Evolutionary conservation across 2,888 invertebrate species (phyloP).

Genomic region (Drosophila peninsularis): DNA sequence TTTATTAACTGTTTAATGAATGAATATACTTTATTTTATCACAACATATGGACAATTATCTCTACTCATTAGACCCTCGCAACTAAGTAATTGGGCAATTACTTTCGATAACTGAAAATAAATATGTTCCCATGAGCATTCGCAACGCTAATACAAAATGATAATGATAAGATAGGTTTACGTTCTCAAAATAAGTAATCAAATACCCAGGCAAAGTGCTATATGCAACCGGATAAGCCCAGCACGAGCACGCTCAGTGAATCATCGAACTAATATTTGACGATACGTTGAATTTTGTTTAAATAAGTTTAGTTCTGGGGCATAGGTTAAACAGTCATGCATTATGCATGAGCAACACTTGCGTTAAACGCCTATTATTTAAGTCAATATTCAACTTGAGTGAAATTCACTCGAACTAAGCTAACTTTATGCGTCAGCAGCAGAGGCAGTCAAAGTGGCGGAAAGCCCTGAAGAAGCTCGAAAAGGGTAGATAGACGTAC

Average conservation of each 20-base stretch:
- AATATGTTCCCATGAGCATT: neutral
- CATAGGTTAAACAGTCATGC: neutral
- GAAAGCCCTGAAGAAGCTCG: neutral
- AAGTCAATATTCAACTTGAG: neutral
- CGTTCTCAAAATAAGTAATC: neutral
- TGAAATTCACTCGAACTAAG: conserved; percentile 19
- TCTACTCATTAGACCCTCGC: neutral
- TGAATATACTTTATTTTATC: neutral
- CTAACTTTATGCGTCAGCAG: conserved; percentile 48
- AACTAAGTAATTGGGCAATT: neutral
- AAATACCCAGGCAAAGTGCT: neutral
- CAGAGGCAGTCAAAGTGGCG: neutral
- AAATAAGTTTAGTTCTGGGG: neutral
- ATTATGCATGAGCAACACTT: conserved; percentile 6
- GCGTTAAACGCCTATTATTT: neutral
- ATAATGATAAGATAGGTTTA: neutral
- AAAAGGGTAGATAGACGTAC: neutral
- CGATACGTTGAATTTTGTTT: neutral
- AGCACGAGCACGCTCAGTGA: neutral
- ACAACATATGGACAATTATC: neutral
- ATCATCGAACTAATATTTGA: conserved; percentile 1
- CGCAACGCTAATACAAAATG: neutral
- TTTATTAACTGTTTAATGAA: too few relatives aligned
- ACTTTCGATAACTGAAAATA: neutral
- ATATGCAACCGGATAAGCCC: neutral